Evolutionary conservation across 2,888 invertebrate genomes (phyloP).

Genomic region (Teleogryllus oceanicus): DNA sequence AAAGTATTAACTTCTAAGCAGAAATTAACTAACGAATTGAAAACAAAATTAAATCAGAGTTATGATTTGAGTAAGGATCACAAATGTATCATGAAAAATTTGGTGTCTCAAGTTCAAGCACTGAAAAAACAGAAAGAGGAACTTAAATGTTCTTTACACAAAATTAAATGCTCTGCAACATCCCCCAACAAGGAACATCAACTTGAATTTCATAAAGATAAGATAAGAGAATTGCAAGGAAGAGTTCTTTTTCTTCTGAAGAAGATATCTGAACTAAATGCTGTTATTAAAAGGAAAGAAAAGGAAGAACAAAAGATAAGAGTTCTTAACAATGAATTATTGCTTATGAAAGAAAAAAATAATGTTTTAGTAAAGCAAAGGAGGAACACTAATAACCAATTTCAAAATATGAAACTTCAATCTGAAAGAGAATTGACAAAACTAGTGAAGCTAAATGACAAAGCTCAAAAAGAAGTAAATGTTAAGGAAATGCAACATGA

Average conservation of each 20-base stretch:
- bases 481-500: constrained; percentile 72
- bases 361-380: constrained; percentile 79
- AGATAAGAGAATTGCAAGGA: constrained; percentile 71
- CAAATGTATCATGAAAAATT: constrained; percentile 59
- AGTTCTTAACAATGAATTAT: constrained; percentile 65
- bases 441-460: constrained; percentile 76
- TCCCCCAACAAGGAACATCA: neutral
- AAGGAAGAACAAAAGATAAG: constrained; percentile 75
- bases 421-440: constrained; percentile 76
- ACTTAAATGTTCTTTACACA: constrained; percentile 60
- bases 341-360: constrained; percentile 74
- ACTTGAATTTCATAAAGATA: constrained; percentile 71
- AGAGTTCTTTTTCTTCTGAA: constrained; percentile 69
- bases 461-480: constrained; percentile 75
- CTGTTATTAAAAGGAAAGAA: constrained; percentile 69
- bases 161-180: constrained; percentile 47
- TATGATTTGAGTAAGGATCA: constrained; percentile 51
- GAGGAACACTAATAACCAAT: constrained; percentile 78
- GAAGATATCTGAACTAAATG: constrained; percentile 65
- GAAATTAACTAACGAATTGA: constrained; percentile 62
- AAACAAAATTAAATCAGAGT: constrained; percentile 54
- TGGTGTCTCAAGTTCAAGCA: constrained; percentile 63
- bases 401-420: constrained; percentile 74
- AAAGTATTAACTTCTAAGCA: constrained; percentile 63
- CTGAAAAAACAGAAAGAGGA: constrained; percentile 74